Conservation (phyloP, 2,113 vertebrate genomes). For the Picathartes gymnocephalus region DNA sequence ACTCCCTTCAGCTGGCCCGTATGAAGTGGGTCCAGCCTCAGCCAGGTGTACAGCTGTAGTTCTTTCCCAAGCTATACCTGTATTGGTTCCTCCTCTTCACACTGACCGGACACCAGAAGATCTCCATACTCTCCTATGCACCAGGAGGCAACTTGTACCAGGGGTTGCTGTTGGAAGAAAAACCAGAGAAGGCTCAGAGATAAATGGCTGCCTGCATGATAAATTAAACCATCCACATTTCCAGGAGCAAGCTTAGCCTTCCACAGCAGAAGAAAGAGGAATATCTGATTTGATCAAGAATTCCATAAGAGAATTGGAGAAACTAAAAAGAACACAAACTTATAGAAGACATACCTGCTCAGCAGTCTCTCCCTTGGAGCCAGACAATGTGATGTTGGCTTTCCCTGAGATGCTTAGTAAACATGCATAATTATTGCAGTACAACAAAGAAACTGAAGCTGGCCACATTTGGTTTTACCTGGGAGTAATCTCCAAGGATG, state of each 20-base stretch:
- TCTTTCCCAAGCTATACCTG: conserved; percentile 76
- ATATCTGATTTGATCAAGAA: background rate
- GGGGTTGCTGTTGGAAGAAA: conserved; percentile 83
- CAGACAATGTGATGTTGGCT: background rate
- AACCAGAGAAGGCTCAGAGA: background rate
- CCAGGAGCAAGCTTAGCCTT: background rate
- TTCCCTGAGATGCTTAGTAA: background rate
- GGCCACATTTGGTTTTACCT: conserved; percentile 70
- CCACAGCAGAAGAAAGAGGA: background rate
- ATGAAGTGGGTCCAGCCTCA: background rate
- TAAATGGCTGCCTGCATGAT: background rate
- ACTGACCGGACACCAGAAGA: conserved; percentile 94
- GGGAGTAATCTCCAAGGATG: conserved; percentile 95
- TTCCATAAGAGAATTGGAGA: background rate
- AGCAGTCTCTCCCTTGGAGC: background rate
- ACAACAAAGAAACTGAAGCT: background rate
- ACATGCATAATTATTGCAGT: background rate
- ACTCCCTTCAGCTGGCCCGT: background rate
- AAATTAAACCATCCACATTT: background rate
- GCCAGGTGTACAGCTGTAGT: background rate
- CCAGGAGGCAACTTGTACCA: conserved; percentile 98
- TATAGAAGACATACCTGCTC: background rate
- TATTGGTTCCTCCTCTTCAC: conserved; percentile 97
- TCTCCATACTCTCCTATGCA: conserved; percentile 99
- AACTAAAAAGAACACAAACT: background rate